phyloP scores from a whole-genome alignment of 2,888 invertebrate species.

The Octonoba sinensis region DNA sequence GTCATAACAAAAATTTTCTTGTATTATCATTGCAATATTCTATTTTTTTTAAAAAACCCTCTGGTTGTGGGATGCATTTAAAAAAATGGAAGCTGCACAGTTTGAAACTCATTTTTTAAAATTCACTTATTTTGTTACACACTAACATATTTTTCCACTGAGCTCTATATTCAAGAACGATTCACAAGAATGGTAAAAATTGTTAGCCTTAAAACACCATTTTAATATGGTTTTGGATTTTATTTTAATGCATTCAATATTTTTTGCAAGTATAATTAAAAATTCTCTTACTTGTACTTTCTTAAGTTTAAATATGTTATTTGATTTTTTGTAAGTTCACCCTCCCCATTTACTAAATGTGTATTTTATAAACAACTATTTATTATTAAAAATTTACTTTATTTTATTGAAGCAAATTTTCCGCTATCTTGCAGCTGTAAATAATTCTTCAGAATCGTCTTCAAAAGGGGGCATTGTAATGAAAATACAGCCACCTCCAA shows the following conservation, averaged over 20 bases:
- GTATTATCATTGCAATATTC: no score
- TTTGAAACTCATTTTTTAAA: no score
- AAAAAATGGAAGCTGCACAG: no score
- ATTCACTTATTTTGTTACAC: no score
- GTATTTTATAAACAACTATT: background rate
- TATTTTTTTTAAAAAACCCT: no score
- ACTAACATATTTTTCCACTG: no score
- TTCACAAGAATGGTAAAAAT: no score
- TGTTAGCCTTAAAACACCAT: background rate
- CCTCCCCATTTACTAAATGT: background rate
- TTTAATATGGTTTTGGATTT: background rate
- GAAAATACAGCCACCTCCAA: constrained; percentile 57
- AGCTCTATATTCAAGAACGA: no score
- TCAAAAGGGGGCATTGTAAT: constrained; percentile 49
- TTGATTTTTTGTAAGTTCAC: background rate
- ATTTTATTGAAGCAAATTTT: no score
- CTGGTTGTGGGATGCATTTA: no score
- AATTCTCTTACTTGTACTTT: background rate
- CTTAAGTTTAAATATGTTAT: background rate
- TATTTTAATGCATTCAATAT: background rate
- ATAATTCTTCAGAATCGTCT: constrained; percentile 3
- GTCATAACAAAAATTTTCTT: no score
- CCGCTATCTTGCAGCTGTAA: background rate
- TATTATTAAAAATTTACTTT: no score
- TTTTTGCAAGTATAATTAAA: background rate